Evolutionary conservation across 2,888 invertebrate genomes (phyloP).

Genomic region (Cerastis leucographa): DNA sequence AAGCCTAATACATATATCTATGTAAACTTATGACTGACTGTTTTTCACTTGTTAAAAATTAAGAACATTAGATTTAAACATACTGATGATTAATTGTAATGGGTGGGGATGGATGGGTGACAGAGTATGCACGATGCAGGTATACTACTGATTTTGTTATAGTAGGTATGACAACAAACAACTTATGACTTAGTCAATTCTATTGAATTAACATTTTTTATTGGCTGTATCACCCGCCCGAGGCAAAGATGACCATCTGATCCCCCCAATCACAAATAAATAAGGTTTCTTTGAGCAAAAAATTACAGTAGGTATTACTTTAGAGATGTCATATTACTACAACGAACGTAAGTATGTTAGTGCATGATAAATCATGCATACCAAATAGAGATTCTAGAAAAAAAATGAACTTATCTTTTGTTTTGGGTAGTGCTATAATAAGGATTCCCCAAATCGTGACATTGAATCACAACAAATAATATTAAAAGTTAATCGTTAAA

Average conservation of each 20-base stretch:
- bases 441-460: background rate
- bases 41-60: background rate
- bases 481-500: slow-evolving; percentile 16
- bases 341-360: background rate
- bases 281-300: background rate
- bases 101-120: no score
- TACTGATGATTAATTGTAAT: background rate
- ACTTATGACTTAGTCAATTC: background rate
- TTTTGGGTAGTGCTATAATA: background rate
- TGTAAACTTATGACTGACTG: background rate
- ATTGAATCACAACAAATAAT: background rate
- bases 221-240: background rate
- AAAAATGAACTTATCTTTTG: background rate
- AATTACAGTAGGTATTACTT: background rate
- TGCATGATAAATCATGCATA: background rate
- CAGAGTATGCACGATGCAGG: background rate
- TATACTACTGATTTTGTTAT: background rate
- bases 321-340: no score
- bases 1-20: no score
- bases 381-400: background rate
- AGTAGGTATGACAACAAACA: background rate
- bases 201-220: background rate
- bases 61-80: background rate
- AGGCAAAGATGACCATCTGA: background rate
- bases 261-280: background rate